Base-by-base conservation (phyloP, 2,113 vertebrate genomes). In the Heteronetta atricapilla region DNA sequence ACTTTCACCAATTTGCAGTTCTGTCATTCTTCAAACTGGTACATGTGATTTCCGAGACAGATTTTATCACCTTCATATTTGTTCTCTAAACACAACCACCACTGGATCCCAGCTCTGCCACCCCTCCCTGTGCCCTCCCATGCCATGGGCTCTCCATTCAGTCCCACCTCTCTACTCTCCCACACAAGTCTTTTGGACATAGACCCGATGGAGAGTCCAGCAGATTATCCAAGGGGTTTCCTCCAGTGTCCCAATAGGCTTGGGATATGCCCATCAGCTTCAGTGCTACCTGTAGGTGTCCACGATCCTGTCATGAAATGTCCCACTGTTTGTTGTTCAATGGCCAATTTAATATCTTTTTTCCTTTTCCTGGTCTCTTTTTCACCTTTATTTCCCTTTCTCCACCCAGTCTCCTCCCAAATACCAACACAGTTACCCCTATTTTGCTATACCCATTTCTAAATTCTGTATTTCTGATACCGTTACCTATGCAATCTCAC, bases 71-170 rank as follows among this genome's bases (percentile, higher is more conserved):
- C 26, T 52, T 38, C 19, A 22, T 52, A 25, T 10, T 53, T 53
- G 50, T 52, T 72, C 69, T 53, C 21, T 22, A 72, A 36, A 38
- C 26, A 6, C 28, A 38, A 53, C n/a, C 31, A 22, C 18, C 13
- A 14, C 13, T 36, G 68, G 15, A 13, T 46, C 38, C 23, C 28
- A 67, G 36, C 5, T 72, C 60, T 87, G 58, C 31, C 63, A 40
- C 15, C 21, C 15, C 22, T 80, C 52, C 10, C 42, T 34, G 29
- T 55, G 25, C 19, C 38, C 16, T 89, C 19, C 33, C 13, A 20
- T 1, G 1, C 40, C 40, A 16, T 0, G 0, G 21, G 7, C 26
- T 53, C 40, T 23, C 8, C 22, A 14, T 12, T 20, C 15, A 4
- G 4, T 52, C 68, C 52, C 67, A 50, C 13, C 17, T 26, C 36